Conservation (phyloP, 2,888 invertebrate species). For the Ectobius pallidus region DNA sequence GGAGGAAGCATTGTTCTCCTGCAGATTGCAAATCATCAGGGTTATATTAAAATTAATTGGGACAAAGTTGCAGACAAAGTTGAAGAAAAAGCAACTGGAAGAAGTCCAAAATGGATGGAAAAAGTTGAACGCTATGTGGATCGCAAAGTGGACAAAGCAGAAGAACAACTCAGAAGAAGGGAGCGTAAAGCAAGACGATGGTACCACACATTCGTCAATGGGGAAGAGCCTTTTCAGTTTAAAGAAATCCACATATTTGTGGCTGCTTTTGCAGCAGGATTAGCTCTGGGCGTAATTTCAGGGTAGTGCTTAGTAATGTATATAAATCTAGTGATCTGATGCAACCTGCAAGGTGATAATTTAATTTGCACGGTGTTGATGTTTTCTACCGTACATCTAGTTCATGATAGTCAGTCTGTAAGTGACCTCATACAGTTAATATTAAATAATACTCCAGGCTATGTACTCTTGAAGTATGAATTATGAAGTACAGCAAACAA, state of each 20-base stretch:
- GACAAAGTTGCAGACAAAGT: conserved; percentile 85
- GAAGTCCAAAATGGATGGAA: conserved; percentile 41
- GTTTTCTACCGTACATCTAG: no score
- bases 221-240: conserved; percentile 67
- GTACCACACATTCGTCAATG: conserved; percentile 69
- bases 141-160: conserved; percentile 80
- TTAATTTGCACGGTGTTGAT: no score
- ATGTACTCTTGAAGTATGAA: no score
- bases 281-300: conserved; percentile 67
- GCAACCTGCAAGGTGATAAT: no score
- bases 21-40: conserved; percentile 90
- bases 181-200: conserved; percentile 75
- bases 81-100: conserved; percentile 74
- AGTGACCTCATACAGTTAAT: no score
- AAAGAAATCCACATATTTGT: conserved; percentile 81
- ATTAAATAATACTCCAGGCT: no score
- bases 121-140: conserved; percentile 83
- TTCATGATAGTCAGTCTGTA: no score
- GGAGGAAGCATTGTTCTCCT: conserved; percentile 89
- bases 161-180: conserved; percentile 72
- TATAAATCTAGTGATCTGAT: no score
- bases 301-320: no score
- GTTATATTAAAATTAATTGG: conserved; percentile 94
- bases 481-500: no score
- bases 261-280: conserved; percentile 79